A percentile compares a stretch with the other conserved stretches of the same genome.
These are phyloP conservation scores for Glareola pratincola DNA, from an alignment of 2,113 vertebrate genomes.

Conservation along the genomic window DNA sequence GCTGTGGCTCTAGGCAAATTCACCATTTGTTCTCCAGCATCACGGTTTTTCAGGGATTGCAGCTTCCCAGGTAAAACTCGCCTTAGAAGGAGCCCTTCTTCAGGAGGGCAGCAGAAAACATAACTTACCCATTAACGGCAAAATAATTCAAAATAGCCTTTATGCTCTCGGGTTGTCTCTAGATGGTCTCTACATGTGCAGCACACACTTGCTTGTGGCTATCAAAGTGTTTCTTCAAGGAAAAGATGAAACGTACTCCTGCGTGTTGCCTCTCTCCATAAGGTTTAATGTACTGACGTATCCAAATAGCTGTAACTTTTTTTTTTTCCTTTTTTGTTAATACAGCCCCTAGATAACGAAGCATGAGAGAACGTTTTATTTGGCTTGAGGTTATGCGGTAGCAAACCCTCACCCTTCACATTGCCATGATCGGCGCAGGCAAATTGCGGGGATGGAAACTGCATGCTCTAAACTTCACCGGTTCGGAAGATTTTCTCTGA, in stretches of 20 bases:
- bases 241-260: background rate
- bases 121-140: background rate
- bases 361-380: background rate
- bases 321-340: background rate
- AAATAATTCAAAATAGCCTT: background rate
- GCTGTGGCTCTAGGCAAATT: background rate
- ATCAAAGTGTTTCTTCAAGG: background rate
- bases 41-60: background rate
- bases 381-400: background rate
- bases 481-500: background rate
- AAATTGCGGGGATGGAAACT: background rate
- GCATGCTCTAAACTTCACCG: background rate
- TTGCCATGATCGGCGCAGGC: background rate
- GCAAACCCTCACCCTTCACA: background rate
- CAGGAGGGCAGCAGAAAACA: background rate
- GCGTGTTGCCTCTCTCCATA: background rate
- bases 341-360: background rate
- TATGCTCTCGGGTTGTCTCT: background rate
- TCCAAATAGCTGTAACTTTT: background rate
- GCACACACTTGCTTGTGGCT: background rate
- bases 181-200: background rate
- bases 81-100: background rate
- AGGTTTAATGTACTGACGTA: background rate
- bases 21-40: background rate
- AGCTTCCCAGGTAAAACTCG: background rate